Percentiles rank a stretch among this genome's conserved stretches.
Evolutionary conservation across 2,113 vertebrate genomes (phyloP).

Genomic region (Setophaga kirtlandii): DNA sequence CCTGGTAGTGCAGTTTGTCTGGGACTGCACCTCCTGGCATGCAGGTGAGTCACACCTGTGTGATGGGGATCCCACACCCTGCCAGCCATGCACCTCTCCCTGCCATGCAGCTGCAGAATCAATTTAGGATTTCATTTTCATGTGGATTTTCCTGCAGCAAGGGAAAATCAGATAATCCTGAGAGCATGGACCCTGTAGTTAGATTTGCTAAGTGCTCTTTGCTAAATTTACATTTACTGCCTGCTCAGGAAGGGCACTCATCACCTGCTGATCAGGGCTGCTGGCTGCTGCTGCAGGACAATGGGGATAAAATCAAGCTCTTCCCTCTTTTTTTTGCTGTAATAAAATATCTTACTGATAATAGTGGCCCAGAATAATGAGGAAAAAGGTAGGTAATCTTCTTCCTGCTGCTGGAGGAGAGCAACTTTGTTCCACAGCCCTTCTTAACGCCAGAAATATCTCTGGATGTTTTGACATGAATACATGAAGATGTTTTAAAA

Average conservation of each 20-base stretch:
- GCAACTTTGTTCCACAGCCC: not conserved
- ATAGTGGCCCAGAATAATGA: not conserved
- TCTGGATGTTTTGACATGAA: not conserved
- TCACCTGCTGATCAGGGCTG: not conserved
- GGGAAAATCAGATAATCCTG: not conserved
- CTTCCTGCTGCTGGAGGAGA: not conserved
- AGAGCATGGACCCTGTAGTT: not conserved
- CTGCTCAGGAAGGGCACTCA: not conserved
- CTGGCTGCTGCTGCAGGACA: not conserved
- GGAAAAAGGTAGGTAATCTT: not conserved
- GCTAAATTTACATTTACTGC: not conserved
- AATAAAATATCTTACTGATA: not conserved
- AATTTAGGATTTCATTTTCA: not conserved
- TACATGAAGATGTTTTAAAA: not conserved
- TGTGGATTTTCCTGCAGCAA: not conserved
- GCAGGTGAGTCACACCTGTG: not conserved
- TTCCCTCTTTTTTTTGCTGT: not conserved
- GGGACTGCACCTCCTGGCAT: not conserved
- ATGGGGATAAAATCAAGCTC: not conserved
- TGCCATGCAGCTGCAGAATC: not conserved
- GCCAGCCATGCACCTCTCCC: not conserved
- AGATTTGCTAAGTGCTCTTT: constrained; percentile 22
- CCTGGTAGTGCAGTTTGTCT: not conserved
- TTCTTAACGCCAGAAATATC: not conserved
- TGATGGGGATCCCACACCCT: not conserved